Percentiles rank a stretch among this genome's conserved stretches.
Evolutionary conservation across 2,888 invertebrate species (phyloP).

Genomic region (Anarsia innoxiella): DNA sequence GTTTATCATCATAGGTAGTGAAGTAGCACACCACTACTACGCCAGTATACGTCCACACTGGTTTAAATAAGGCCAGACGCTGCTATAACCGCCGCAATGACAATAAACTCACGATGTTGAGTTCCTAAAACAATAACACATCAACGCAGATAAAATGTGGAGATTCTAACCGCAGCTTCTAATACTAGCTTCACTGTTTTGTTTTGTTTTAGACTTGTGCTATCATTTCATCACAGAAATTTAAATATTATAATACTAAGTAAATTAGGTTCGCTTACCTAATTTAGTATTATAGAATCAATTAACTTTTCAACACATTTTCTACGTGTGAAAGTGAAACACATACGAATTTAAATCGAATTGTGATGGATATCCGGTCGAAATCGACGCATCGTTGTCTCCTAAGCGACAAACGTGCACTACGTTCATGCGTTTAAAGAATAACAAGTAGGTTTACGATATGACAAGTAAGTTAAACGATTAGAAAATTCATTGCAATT

Average conservation of each 20-base stretch:
- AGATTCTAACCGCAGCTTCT: too few species aligned
- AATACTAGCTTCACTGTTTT: too few species aligned
- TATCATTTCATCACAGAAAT: too few species aligned
- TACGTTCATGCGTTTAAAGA: constrained; percentile 27
- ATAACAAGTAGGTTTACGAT: constrained; percentile 30
- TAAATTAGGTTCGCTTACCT: too few species aligned
- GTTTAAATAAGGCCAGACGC: constrained; percentile 33
- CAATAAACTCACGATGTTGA: constrained; percentile 41
- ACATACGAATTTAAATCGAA: constrained; percentile 24
- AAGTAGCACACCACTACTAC: too few species aligned
- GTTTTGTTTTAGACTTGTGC: too few species aligned
- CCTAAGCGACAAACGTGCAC: too few species aligned
- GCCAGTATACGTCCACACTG: neutral
- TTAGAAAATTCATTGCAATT: constrained; percentile 19
- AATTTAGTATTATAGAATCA: too few species aligned
- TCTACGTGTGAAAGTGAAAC: constrained; percentile 28
- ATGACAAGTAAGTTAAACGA: constrained; percentile 28
- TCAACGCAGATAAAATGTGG: too few species aligned
- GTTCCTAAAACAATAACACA: constrained; percentile 65
- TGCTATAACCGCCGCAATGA: constrained; percentile 13
- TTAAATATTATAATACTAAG: too few species aligned
- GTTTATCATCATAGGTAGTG: too few species aligned
- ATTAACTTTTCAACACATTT: too few species aligned
- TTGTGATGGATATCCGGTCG: constrained; percentile 26
- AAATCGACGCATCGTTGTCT: constrained; percentile 24